A percentile compares a stretch with the other conserved stretches of the same genome.
Evolutionary conservation across 2,113 vertebrate species (phyloP).

Genomic region (Leucoraja erinaceus): DNA sequence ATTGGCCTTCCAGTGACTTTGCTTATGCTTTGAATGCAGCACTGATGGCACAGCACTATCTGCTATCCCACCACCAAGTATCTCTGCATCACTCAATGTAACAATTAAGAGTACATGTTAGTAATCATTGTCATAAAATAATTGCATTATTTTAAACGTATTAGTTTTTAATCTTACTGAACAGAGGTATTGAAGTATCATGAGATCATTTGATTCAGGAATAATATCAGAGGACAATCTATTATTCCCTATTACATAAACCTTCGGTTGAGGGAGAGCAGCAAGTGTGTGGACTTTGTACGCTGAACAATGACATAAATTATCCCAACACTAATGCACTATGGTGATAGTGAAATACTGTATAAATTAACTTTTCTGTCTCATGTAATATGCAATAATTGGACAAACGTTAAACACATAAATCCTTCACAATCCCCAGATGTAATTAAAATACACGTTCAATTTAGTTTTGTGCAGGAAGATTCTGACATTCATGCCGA

Average conservation of each 20-base stretch:
- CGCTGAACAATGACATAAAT: neutral
- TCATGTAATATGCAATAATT: neutral
- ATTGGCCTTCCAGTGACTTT: too few relatives aligned
- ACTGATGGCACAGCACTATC: neutral
- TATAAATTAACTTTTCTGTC: neutral
- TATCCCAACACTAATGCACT: neutral
- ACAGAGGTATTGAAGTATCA: neutral
- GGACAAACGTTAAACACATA: neutral
- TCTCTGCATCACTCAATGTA: neutral
- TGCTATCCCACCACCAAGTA: neutral
- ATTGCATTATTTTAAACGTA: neutral
- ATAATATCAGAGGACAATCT: neutral
- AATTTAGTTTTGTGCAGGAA: neutral
- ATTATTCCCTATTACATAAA: neutral
- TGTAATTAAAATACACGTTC: neutral
- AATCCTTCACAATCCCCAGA: neutral
- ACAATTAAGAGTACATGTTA: neutral
- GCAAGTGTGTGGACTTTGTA: neutral
- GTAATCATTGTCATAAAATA: neutral
- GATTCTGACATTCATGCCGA: neutral
- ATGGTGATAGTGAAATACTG: neutral
- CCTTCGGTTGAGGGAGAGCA: neutral
- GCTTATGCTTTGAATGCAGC: too few relatives aligned
- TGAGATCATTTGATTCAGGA: neutral
- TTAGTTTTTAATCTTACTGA: neutral